Conservation (phyloP, 2,888 invertebrate genomes). For the Litoditis marina region DNA sequence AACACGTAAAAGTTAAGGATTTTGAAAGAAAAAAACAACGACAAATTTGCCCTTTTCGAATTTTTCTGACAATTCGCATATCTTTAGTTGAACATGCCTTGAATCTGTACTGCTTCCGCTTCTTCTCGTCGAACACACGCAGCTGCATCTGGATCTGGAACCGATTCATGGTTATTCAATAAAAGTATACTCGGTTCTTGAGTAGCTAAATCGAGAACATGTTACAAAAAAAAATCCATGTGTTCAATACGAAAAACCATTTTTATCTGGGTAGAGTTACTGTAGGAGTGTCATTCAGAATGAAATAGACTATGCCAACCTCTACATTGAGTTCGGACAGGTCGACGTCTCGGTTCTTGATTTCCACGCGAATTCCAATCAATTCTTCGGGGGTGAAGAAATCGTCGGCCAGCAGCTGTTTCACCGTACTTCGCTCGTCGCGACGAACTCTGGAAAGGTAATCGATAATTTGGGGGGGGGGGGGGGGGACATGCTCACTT, state of each 20-base stretch:
- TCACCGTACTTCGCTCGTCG: conserved; percentile 66
- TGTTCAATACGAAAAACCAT: too few species aligned
- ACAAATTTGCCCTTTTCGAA: too few species aligned
- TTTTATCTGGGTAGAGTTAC: too few species aligned
- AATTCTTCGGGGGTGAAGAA: conserved; percentile 86
- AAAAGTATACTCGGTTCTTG: not conserved
- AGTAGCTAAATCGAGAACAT: too few species aligned
- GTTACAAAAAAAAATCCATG: too few species aligned
- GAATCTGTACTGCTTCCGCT: conserved; percentile 85
- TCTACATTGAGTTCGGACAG: conserved; percentile 41
- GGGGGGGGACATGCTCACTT: too few species aligned
- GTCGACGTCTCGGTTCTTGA: conserved; percentile 69
- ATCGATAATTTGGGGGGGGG: too few species aligned
- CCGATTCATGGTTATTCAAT: not conserved
- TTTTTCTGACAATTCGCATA: too few species aligned
- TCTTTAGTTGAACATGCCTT: too few species aligned
- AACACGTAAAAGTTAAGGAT: too few species aligned
- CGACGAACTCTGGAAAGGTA: conserved; percentile 19
- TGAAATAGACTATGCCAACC: conserved; percentile 5
- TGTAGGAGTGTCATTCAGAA: not conserved
- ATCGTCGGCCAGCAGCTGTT: conserved; percentile 87
- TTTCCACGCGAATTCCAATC: conserved; percentile 77
- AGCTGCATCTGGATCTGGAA: conserved; percentile 72
- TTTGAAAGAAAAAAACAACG: too few species aligned
- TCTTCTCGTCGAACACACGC: conserved; percentile 91